Base-by-base conservation (phyloP, 2,113 vertebrate species). In the Gymnobelideus leadbeateri region DNA sequence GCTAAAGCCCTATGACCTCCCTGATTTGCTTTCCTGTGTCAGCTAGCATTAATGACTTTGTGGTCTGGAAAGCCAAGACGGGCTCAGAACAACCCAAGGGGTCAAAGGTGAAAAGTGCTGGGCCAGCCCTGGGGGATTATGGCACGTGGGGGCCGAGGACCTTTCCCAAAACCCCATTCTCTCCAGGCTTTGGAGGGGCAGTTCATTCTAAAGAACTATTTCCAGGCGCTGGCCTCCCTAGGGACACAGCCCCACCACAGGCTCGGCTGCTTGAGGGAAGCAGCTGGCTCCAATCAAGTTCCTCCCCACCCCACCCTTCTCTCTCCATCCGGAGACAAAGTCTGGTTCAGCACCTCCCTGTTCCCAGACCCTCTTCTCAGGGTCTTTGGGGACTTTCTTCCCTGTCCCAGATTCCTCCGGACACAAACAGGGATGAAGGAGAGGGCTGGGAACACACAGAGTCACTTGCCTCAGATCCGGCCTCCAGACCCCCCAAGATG, bases 271-370 rank as follows among this genome's bases (percentile, higher is more conserved):
- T 43, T 7, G 37, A 84, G 68, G 68, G 68, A 19, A 84, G n/a
- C 68, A 84, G 68, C 68, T 84, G 68, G 68, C 68, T 84, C n/a
- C 68, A 84, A 84, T 84, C n/a, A 84, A 84, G n/a, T n/a, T 19
- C 68, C n/a, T 43, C 16, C 25, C 54, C n/a, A 5, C n/a, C n/a
- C 37, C 28, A 7, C 3, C 23, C 37, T 51, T 46, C 51, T 25
- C 55, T 90, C 89, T 3, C 16, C 24, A 54, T 61, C 47, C 90
- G 28, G 52, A 24, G 2, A 19, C 24, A 43, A 84, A 46, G 51
- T 1, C 68, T 52, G 19, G 37, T 55, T 3, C 10, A 25, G n/a
- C 53, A 43, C 91, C 6, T 43, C 91, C 51, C 14, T 31, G 53
- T 26, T 55, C 46, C 94, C 8, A 51, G 52, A 8, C 26, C 12